Base-by-base conservation (phyloP, 2,888 invertebrate species). In the Syritta pipiens region DNA sequence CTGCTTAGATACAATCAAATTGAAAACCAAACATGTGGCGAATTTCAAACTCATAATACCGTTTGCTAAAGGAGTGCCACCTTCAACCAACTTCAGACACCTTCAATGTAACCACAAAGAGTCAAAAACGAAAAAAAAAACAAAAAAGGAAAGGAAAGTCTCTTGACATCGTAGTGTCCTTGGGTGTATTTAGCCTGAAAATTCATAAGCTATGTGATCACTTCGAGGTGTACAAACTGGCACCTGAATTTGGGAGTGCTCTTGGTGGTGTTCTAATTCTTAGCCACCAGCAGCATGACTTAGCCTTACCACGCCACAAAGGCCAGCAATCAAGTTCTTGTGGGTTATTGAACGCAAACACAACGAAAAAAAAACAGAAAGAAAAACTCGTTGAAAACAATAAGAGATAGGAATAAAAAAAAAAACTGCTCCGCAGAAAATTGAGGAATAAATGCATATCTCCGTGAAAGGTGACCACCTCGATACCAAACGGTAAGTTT, bases 191-290 rank as follows among this genome's bases (percentile, higher is more conserved):
- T n/a, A 59, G 46, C 40, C 51, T 53, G 40, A 26, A 72, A 77
- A 72, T 77, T 72, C 77, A 72, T 60, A 71, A 67, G 60, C 53
- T 28, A 72, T 77, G 77, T 60, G 77, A 72, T 77, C 77, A 72
- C 40, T 48, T 24, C 14, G 17, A 65, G 55, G 77, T 72, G 72
- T 32, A 77, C 51, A 60, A 77, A 60, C 48, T 77, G 65, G 72
- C 77, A 77, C 77, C 77, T 77, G 77, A 77, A 72, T 77, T 77
- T 71, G 65, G 77, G 77, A 72, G 72, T 59, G 72, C 60, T 77
- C 65, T 60, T 42, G 53, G 59, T 60, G 59, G n/a, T 37, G 37
- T 59, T 65, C 59, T 72, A 40, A 55, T 60, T 63, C 62, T 48
- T 40, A 44, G 14, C 37, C 42, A 51, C 37, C 42, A 51, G 22